Base-by-base conservation (phyloP, 2,888 invertebrate species). In the Entomobrya proxima region DNA sequence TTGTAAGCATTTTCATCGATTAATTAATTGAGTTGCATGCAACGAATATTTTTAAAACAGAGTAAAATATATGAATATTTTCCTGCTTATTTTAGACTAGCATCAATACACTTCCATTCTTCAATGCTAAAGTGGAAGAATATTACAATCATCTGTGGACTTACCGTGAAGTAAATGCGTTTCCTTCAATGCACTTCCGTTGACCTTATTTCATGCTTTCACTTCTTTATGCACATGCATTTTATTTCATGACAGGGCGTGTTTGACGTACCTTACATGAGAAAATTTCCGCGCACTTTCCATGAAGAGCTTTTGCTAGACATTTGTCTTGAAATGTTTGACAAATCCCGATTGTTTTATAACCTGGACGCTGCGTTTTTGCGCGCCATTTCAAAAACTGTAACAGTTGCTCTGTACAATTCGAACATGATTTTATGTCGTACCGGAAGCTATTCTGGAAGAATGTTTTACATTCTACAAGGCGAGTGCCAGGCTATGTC, bases 291-390 rank as follows among this genome's bases (percentile, higher is more conserved):
- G 0, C 76, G 50, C n/a, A 78, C 88, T 0, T 88, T 89, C 67
- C 87, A 89, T 18, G 89, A 88, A 55, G 89, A 88, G 44, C 75
- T 85, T 0, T 35, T 85, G 30, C 79, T 75, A 24, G 89, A 90
- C 78, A 89, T 89, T 72, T 89, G 90, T 67, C 76, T 88, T 27
- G 88, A 88, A 75, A 89, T 90, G 88, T 90, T 90, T 83, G 87
- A 89, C 78, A 90, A 90, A 44, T 89, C 89, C 13, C 84, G 83
- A 37, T 55, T 90, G 0, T 88, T 90, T 72, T 87, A 86, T n/a
- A 88, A 87, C 15, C 44, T 88, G 55, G 89, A 89, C 27, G 82
- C 88, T 35, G 61, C 89, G 7, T 89, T 90, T 69, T 80, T 89
- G 0, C 85, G 88, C 7, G 81, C 88, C 3, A 82, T 90, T 0